Evolutionary conservation across 2,888 invertebrate genomes (phyloP), one percentile per base, ranked within the genome.

Genomic region (Chalcosyrphus nemorum): DNA sequence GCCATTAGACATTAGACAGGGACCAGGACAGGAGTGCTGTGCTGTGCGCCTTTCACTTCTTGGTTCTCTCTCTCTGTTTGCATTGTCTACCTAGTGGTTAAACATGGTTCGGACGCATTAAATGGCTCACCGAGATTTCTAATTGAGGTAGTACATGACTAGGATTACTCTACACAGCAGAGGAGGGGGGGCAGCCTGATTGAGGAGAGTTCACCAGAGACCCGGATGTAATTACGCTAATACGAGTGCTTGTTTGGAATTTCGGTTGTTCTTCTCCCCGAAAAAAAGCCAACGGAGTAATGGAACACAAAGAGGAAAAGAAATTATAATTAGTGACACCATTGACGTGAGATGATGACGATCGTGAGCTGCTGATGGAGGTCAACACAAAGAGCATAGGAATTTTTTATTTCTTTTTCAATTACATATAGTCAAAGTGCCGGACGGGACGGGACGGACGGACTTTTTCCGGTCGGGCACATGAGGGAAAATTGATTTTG

Each of bases 201-300:
- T n/a, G n/a, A n/a, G n/a, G n/a, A n/a, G n/a, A n/a, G n/a, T n/a
- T n/a, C n/a, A n/a, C n/a, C 27, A 45, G 11, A 11, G 41, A 75
- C 63, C 81, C 81, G 81, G 81, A 81, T 75, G 75, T 81, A 81
- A 81, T 81, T 75, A 81, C 68, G 19, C 70, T 70, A 75, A 75
- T 81, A 50, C 52, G 56, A 70, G 63, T 52, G 57, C 50, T 43
- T 65, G 57, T 47, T 57, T 50, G 54, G 17, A 72, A 66, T 21
- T 61, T 47, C 50, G 74, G 15, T 61, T 43, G n/a, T n/a, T n/a
- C n/a, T n/a, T n/a, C n/a, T 24, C 24, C 38, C 41, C 63, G 4
- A 29, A 47, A 66, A 52, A 32, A 72, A 32, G 2, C 19, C 9
- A 15, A n/a, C 13, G 21, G 3, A 24, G n/a, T 29, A 13, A 1